Percentiles rank a stretch among this genome's conserved stretches.
Evolutionary conservation across 2,888 invertebrate genomes (phyloP).

Genomic region (Linnaemya vulpina): DNA sequence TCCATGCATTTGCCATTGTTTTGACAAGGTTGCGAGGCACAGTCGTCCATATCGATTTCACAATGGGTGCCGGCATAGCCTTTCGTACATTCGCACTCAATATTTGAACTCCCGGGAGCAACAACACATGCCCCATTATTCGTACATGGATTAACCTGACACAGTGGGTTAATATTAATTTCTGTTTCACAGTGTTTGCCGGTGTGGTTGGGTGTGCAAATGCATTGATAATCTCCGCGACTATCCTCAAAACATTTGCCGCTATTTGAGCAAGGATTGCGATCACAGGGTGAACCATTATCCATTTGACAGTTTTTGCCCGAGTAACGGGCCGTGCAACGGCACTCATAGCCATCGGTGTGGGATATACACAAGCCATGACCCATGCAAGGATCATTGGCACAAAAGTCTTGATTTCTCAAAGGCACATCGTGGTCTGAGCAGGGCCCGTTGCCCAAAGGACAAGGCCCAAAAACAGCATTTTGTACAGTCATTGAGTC

Average conservation of each 20-base stretch:
- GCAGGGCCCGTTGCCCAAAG: constrained; percentile 89
- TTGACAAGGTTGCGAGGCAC: constrained; percentile 87
- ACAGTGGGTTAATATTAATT: constrained; percentile 87
- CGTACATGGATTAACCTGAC: constrained; percentile 90
- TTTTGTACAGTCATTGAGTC: constrained; percentile 86
- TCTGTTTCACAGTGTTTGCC: constrained; percentile 89
- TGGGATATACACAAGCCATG: constrained; percentile 91
- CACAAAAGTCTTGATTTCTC: constrained; percentile 86
- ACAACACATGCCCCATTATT: constrained; percentile 91
- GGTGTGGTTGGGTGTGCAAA: constrained; percentile 87
- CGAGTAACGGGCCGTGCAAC: constrained; percentile 91
- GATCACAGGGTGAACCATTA: constrained; percentile 88
- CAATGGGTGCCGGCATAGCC: constrained; percentile 83
- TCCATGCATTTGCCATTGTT: constrained; percentile 90
- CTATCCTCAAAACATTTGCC: constrained; percentile 89
- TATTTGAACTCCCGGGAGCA: constrained; percentile 84
- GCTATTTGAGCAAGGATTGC: constrained; percentile 88
- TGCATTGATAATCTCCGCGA: constrained; percentile 88
- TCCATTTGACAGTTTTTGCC: constrained; percentile 95
- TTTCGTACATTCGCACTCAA: constrained; percentile 85
- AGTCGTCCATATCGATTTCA: constrained; percentile 90
- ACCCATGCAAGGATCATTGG: constrained; percentile 91
- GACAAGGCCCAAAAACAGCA: constrained; percentile 90
- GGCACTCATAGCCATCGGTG: constrained; percentile 90
- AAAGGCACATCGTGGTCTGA: constrained; percentile 84